These are phyloP conservation scores for Irena cyanogastra DNA, from an alignment of 2,113 vertebrate species.

Conservation along the genomic window DNA sequence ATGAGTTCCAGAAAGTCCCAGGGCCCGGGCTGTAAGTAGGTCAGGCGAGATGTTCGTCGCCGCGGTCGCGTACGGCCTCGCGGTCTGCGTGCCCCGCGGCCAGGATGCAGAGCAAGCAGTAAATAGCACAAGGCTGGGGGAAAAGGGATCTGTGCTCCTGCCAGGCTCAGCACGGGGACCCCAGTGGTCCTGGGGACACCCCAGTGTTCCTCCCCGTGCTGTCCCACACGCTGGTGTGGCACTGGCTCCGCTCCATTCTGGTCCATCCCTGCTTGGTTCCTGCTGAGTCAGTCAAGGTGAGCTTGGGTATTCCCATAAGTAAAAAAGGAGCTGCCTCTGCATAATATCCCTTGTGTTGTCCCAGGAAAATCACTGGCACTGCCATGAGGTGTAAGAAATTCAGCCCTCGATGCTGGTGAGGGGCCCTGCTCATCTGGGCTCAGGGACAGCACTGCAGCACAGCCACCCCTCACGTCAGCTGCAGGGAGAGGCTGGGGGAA, in stretches of 20 bases:
- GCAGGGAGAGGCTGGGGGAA: background rate
- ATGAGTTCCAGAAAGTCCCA: constrained; percentile 35
- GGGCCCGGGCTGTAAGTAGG: constrained; percentile 42
- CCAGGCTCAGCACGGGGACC: rapidly evolving
- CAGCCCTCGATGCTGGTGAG: background rate
- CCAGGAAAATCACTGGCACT: background rate
- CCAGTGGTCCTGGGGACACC: background rate
- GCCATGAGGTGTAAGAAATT: rapidly evolving
- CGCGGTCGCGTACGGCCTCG: background rate
- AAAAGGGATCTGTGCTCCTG: background rate
- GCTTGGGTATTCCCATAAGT: rapidly evolving
- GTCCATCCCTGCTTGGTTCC: background rate
- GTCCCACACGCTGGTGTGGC: background rate
- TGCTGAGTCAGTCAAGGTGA: rapidly evolving
- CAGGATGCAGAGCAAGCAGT: background rate
- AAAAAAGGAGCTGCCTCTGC: background rate
- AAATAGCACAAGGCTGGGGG: background rate
- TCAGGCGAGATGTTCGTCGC: constrained; percentile 32
- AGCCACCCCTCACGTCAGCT: rapidly evolving
- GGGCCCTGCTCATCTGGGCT: background rate
- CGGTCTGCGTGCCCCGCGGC: background rate
- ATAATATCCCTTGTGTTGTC: background rate
- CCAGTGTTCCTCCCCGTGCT: rapidly evolving
- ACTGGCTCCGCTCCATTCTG: rapidly evolving
- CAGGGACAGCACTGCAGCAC: background rate